Conservation (phyloP, 2,113 vertebrate genomes). For the Clupea harengus region DNA sequence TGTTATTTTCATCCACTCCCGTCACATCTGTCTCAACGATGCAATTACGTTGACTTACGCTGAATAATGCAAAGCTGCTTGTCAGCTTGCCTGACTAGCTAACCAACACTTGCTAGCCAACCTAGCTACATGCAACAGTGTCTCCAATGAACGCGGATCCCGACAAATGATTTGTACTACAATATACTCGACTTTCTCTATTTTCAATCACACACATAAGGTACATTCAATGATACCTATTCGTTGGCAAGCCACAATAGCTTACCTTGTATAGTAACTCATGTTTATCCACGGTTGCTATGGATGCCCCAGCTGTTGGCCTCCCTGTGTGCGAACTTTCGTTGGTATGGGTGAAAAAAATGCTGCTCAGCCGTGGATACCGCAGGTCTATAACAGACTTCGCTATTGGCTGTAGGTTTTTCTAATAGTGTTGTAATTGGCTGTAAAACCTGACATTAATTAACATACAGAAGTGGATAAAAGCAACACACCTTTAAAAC, state of each 20-base stretch:
- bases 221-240: not conserved
- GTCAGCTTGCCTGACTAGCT: not conserved
- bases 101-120: not conserved
- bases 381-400: conserved; percentile 45
- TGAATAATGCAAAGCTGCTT: not conserved
- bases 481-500: not conserved
- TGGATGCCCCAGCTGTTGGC: conserved; percentile 59
- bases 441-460: not conserved
- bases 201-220: not conserved
- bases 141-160: not conserved
- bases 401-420: conserved; percentile 57
- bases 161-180: not conserved
- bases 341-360: conserved; percentile 40
- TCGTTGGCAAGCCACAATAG: not conserved
- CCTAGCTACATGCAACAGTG: conserved; percentile 8
- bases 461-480: not conserved
- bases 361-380: conserved; percentile 60
- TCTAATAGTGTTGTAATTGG: not conserved
- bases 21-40: not conserved
- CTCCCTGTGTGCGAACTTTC: conserved; percentile 53
- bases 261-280: conserved; percentile 77
- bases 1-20: not conserved
- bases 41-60: not conserved
- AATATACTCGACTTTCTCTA: not conserved
- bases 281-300: conserved; percentile 78